Percentiles rank a stretch among this genome's conserved stretches.
phyloP scores from a whole-genome alignment of 2,113 vertebrate species.

The Calonectris borealis region DNA sequence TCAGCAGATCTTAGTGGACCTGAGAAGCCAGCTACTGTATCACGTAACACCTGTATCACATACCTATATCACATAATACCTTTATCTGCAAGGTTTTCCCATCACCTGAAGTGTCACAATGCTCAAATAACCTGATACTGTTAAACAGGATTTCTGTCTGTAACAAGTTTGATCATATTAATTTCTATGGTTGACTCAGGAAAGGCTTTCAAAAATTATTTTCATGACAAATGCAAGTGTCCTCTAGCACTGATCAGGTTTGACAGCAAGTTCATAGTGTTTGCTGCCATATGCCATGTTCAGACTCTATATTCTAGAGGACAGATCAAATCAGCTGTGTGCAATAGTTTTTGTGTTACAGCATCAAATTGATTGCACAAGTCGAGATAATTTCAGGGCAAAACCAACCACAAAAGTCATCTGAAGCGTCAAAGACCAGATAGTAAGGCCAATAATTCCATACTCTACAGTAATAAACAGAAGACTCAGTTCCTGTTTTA shows the following conservation, averaged over 20 bases:
- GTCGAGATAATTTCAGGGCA: not conserved
- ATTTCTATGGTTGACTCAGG: not conserved
- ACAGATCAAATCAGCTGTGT: not conserved
- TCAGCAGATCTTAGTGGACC: not conserved
- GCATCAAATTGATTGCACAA: not conserved
- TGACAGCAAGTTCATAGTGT: not conserved
- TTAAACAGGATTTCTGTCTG: not conserved
- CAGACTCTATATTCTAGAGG: not conserved
- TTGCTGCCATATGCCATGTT: not conserved
- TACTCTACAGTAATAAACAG: not conserved
- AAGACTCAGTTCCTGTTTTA: not conserved
- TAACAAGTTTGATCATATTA: not conserved
- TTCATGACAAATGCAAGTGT: not conserved
- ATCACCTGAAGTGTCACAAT: not conserved
- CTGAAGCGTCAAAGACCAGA: not conserved
- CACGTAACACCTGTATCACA: not conserved
- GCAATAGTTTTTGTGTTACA: not conserved
- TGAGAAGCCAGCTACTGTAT: not conserved
- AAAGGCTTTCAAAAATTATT: not conserved
- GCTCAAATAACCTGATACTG: not conserved
- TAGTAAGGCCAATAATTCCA: not conserved
- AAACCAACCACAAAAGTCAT: not conserved
- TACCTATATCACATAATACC: not conserved
- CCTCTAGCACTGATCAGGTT: not conserved
- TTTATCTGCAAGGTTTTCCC: not conserved